Evolutionary conservation across 2,113 vertebrate species (phyloP).

Genomic region (Petaurus breviceps): DNA sequence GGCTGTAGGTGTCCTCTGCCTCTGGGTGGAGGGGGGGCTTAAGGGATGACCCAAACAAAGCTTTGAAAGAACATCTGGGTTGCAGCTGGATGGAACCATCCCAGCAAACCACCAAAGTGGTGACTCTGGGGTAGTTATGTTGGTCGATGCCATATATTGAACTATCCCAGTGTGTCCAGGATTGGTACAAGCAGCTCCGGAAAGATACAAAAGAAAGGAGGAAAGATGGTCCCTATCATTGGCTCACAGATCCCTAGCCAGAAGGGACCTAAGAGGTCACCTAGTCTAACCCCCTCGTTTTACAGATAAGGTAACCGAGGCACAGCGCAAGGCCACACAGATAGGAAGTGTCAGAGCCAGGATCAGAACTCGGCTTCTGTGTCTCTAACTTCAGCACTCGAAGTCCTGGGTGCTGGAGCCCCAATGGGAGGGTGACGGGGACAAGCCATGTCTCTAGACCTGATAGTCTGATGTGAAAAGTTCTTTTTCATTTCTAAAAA

Average conservation of each 20-base stretch:
- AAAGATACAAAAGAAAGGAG: background rate
- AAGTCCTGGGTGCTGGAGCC: background rate
- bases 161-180: background rate
- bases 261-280: background rate
- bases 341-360: background rate
- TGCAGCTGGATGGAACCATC: background rate
- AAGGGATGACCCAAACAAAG: background rate
- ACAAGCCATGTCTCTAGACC: background rate
- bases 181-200: background rate
- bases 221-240: background rate
- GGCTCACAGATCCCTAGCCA: background rate
- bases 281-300: background rate
- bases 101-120: background rate
- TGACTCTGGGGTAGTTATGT: background rate
- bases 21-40: background rate
- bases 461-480: background rate
- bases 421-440: background rate
- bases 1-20: background rate
- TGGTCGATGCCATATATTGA: background rate
- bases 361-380: background rate
- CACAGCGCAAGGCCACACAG: background rate
- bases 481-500: background rate
- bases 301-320: background rate
- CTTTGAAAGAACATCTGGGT: background rate
- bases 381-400: background rate